phyloP scores from a whole-genome alignment of 2,797 vertebrate genomes.

The Microhierax caerulescens region DNA sequence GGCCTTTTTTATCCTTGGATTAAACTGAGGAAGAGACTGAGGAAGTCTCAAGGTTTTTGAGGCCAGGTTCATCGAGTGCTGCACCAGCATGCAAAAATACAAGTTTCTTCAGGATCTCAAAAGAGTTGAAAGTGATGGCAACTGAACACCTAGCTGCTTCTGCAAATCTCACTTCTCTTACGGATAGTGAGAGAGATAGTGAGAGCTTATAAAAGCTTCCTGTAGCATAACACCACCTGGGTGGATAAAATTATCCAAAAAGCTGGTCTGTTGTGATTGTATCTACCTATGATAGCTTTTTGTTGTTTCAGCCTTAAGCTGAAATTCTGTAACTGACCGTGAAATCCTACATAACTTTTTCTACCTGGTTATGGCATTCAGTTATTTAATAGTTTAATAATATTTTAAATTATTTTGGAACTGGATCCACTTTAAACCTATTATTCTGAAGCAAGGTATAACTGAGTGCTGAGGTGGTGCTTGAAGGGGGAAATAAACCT shows the following conservation, averaged over 20 bases:
- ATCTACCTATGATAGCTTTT: background rate
- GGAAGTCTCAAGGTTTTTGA: background rate
- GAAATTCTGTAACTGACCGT: background rate
- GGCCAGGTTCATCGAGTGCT: background rate
- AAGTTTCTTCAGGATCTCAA: background rate
- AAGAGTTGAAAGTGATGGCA: background rate
- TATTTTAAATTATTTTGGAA: background rate
- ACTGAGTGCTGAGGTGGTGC: background rate
- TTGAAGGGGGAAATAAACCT: background rate
- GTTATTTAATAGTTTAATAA: background rate
- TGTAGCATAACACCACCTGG: background rate
- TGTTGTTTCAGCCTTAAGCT: background rate
- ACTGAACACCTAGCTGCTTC: background rate
- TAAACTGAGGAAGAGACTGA: background rate
- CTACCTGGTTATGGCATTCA: background rate
- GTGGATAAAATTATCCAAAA: background rate
- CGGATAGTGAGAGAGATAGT: background rate
- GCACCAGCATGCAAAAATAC: background rate
- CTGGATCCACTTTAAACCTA: background rate
- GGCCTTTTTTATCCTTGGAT: background rate
- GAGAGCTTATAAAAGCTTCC: background rate
- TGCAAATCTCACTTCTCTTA: background rate
- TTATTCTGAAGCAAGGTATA: background rate
- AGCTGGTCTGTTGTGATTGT: background rate
- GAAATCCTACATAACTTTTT: background rate